Evolutionary conservation across 2,797 vertebrate genomes (phyloP), one percentile per base, ranked within the genome.

Genomic region (Pantherophis vulpinus): DNA sequence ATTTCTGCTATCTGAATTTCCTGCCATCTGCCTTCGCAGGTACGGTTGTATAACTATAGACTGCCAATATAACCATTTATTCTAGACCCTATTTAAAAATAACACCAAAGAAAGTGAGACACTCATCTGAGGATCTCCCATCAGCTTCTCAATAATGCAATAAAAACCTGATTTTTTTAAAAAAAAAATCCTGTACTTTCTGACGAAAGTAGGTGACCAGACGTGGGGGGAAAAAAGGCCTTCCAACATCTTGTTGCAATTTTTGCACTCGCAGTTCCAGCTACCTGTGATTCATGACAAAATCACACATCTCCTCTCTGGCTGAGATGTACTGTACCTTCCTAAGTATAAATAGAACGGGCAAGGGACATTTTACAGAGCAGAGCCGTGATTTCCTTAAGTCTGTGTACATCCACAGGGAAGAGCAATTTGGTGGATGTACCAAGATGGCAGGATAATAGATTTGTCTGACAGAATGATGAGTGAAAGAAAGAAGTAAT

Each of bases 401-500:
- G 95, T 95, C 94, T 79, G 91, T 91, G 92, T 94, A 94, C 94
- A 96, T 98, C 97, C 95, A 97, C 93, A 60, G 97, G 97, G 97
- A 97, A 97, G 96, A 97, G 95, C 97, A 97, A 97, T 98, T 93
- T 98, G 98, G 97, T 97, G 96, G 97, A 97, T 97, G 95, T 56
- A 94, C 91, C 92, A 95, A 97, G 97, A 97, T 97, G 97, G 96
- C 95, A 96, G 95, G 96, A 97, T 98, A 98, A 98, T 98, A 97
- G 97, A 97, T 97, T 97, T 97, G 97, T 98, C 97, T 97, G 97
- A 98, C 98, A 98, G 97, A 98, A 98, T 98, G 98, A 98, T 97
- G 98, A 98, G 98, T 98, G 98, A 98, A 98, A 98, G 98, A 98
- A 98, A 98, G 97, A 97, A 96, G 97, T 98, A 98, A 99, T 99